Evolutionary conservation across 2,888 invertebrate genomes (phyloP), one percentile per base, ranked within the genome.

Genomic region (Caenorhabditis japonica): DNA sequence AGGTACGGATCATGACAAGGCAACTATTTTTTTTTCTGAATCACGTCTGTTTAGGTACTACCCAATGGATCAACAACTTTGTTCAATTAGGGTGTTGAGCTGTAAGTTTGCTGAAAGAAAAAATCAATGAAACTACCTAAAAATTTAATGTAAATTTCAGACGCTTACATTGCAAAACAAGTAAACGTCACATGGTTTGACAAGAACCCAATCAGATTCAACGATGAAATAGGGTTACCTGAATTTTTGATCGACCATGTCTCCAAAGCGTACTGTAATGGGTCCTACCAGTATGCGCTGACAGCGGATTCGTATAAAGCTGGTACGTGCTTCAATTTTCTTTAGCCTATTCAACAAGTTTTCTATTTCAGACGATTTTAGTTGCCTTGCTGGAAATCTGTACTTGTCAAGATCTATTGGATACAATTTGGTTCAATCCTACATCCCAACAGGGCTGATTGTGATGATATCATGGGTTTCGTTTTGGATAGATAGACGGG

Each of bases 151-250:
- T 15, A 15, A 33, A 19, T 72, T 80, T 71, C 61, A 85, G 85
- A 86, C 44, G 86, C 86, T 0, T 83, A 86, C 55, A 81, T 85
- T 59, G 85, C 83, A 7, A 79, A 77, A n/a, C 81, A 86, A 71
- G 83, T 86, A 23, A 83, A 86, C 36, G 82, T 86, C 8, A 83
- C 81, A 7, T 86, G 86, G 86, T 86, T 86, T 75, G 59, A 73
- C 33, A 51, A 46, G 17, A 75, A 80, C 33, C 82, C 86, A n/a
- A 83, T 86, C 27, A 68, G 85, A 43, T 81, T 80, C 62, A 86
- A 86, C 41, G 79, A 82, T 5, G 84, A 84, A 49, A 86, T 86
- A 27, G 84, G 83, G 3, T 66, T 86, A 15, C 86, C 86, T 5
- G 86, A 86, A 44, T 85, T 83, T 38, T 46, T 58, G 43, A 82